Evolutionary conservation across 2,888 invertebrate species (phyloP), one percentile per base, ranked within the genome.

Genomic region (Platerodrilus igneus): DNA sequence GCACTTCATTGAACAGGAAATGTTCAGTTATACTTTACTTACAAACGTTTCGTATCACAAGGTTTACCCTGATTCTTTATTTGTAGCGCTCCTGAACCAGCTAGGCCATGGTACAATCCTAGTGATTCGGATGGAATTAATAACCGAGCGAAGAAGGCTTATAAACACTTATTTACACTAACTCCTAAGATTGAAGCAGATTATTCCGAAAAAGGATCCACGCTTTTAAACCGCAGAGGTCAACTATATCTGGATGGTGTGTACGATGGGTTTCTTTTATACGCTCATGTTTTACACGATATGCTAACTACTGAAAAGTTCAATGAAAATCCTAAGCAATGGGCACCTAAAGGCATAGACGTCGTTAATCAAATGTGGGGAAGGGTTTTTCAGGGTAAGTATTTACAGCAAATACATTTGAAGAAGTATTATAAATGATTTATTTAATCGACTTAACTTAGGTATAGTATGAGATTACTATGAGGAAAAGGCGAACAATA

Each of bases 261-360:
- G 69, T 94, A 95, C 68, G 96, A 99, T 60, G 95, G 95, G 0
- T 91, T 97, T 7, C 74, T 96, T 0, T 78, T 99, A 20, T 97
- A 95, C 67, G 89, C 93, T 0, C 75, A 88, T 38, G 94, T 94
- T 0, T 72, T 97, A 4, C 94, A 93, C 62, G 87, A 92, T 52
- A 91, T 91, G 14, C 71, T 95, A n/a, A n/a, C 11, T 11, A 22
- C 25, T 16, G 14, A 19, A 19, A 40, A 50, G 13, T 13, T 26
- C 13, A 18, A 34, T n/a, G n/a, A n/a, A n/a, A n/a, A n/a, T n/a
- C n/a, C n/a, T n/a, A n/a, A n/a, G n/a, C n/a, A 10, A 56, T 63
- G 26, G 68, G 68, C 42, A 20, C 65, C 86, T 17, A 86, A 91
- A 62, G 96, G 96, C 1, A 81, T 82, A n/a, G 81, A 85, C 31